phyloP scores from a whole-genome alignment of 2,888 invertebrate species.

The Sesia bembeciformis region DNA sequence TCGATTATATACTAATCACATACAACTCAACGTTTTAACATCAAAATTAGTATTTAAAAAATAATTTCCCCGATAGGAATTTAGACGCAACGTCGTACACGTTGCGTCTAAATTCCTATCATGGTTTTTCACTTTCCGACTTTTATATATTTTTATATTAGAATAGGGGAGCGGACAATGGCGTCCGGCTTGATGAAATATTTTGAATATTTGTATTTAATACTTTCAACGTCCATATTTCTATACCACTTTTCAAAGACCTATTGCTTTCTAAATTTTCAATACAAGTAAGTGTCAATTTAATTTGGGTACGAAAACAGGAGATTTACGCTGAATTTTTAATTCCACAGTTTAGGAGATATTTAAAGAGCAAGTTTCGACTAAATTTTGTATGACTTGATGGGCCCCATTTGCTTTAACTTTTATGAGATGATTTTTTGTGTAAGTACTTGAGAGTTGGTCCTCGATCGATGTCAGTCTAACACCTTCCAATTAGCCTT shows the following conservation, averaged over 20 bases:
- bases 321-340: conserved; percentile 32
- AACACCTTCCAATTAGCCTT: no score
- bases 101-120: no score
- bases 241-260: conserved; percentile 22
- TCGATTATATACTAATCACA: no score
- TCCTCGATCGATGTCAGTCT: no score
- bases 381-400: conserved; percentile 25
- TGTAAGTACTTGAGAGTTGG: no score
- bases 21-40: no score
- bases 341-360: conserved; percentile 40
- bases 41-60: neutral
- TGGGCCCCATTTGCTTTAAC: no score
- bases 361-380: conserved; percentile 41
- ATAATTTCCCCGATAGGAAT: neutral
- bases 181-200: conserved; percentile 54
- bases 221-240: conserved; percentile 16
- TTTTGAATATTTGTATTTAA: conserved; percentile 61
- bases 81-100: neutral
- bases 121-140: conserved; percentile 2
- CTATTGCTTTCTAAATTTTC: conserved; percentile 4
- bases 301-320: conserved; percentile 16
- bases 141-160: conserved; percentile 26
- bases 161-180: conserved; percentile 37
- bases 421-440: no score
- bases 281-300: conserved; percentile 10